These are phyloP conservation scores for Lepidocolaptes lacrymiger DNA, from an alignment of 2,797 vertebrate genomes.

Conservation along the genomic window DNA sequence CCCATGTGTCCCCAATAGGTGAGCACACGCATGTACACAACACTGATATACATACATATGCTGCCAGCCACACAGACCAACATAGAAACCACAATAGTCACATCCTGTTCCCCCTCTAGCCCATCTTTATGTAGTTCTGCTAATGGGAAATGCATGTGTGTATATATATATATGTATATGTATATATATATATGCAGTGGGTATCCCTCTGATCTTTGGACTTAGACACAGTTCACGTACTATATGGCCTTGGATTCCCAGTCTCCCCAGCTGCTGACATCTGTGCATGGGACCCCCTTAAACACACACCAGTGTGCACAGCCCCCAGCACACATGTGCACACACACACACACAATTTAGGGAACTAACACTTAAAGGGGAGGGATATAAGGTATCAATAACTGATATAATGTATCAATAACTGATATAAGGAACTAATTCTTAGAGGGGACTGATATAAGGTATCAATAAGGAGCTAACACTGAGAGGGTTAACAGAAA, in stretches of 20 bases:
- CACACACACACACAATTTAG: too few species aligned
- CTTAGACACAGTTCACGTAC: background rate
- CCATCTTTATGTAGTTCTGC: background rate
- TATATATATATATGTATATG: rapidly evolving
- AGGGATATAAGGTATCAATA: too few species aligned
- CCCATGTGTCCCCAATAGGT: rapidly evolving
- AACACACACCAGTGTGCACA: background rate
- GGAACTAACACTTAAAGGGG: too few species aligned
- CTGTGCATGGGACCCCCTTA: background rate
- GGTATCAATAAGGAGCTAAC: too few species aligned
- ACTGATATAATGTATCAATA: too few species aligned
- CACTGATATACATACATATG: rapidly evolving
- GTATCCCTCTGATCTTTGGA: background rate
- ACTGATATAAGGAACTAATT: too few species aligned
- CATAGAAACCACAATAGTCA: background rate
- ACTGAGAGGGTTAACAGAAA: too few species aligned
- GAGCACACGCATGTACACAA: too few species aligned
- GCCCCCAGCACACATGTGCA: too few species aligned
- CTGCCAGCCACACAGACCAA: background rate
- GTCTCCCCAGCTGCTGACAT: background rate
- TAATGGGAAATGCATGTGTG: rapidly evolving
- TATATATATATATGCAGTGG: rapidly evolving
- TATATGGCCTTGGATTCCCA: background rate
- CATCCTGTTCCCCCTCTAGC: background rate
- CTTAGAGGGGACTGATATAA: too few species aligned